Conservation (phyloP, 1,140 invertebrate genomes). For the Temnothorax longispinosus region DNA sequence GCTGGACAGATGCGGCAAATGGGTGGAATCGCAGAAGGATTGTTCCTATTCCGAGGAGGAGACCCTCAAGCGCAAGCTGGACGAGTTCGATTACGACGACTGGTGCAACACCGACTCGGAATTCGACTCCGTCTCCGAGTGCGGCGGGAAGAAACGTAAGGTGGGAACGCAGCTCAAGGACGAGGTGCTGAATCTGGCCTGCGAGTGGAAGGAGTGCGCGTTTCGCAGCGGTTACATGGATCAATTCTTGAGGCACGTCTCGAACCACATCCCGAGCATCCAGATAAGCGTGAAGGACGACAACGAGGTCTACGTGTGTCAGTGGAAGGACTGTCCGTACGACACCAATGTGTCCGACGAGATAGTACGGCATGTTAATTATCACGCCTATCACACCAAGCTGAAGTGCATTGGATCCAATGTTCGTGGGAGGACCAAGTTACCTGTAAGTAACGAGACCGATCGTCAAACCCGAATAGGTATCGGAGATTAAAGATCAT, state of each 20-base stretch:
- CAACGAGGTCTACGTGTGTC: constrained; percentile 86
- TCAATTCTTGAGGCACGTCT: constrained; percentile 81
- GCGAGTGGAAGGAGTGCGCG: constrained; percentile 82
- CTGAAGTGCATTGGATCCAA: constrained; percentile 90
- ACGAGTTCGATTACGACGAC: constrained; percentile 78
- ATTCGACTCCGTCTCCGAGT: constrained; percentile 84
- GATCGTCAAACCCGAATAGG: constrained; percentile 31
- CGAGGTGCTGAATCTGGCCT: constrained; percentile 79
- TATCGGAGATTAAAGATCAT: not conserved
- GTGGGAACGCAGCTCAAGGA: constrained; percentile 75
- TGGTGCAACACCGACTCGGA: constrained; percentile 82
- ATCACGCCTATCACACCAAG: constrained; percentile 92
- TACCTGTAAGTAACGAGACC: constrained; percentile 85
- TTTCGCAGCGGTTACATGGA: constrained; percentile 73
- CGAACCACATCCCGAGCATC: constrained; percentile 79
- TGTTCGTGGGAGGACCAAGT: constrained; percentile 87
- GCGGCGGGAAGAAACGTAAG: constrained; percentile 79
- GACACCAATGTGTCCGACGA: constrained; percentile 85
- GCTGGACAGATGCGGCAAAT: constrained; percentile 78
- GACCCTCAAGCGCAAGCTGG: constrained; percentile 64
- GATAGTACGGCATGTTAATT: constrained; percentile 90
- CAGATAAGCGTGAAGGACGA: constrained; percentile 75
- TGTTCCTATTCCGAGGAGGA: constrained; percentile 44
- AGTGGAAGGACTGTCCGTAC: constrained; percentile 89
- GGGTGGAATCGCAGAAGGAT: constrained; percentile 78